phyloP scores from a whole-genome alignment of 2,888 invertebrate species.

The Chymomyza caudatula region DNA sequence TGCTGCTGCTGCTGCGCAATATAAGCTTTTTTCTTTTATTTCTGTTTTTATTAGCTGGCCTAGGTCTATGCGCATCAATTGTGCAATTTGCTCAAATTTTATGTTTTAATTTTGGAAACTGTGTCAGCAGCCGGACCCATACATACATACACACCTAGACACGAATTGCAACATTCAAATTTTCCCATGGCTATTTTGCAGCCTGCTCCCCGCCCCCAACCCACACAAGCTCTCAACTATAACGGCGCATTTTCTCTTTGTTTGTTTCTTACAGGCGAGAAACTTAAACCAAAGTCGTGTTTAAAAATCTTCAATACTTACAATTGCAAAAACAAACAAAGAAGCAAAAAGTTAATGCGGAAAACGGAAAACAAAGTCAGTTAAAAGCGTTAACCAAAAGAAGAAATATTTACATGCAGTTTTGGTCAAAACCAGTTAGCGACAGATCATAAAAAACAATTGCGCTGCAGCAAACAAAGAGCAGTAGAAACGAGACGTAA shows the following conservation, averaged over 20 bases:
- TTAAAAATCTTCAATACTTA: not conserved
- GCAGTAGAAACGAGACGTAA: too few species aligned
- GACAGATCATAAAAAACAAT: not conserved
- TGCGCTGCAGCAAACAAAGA: not conserved
- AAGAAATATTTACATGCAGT: not conserved
- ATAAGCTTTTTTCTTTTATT: conserved; percentile 31
- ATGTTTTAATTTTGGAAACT: conserved; percentile 48
- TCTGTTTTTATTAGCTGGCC: conserved; percentile 64
- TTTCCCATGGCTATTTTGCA: not conserved
- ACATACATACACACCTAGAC: not conserved
- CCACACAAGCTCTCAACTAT: not conserved
- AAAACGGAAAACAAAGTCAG: not conserved
- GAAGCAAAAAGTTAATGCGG: not conserved
- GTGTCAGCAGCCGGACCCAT: conserved; percentile 42
- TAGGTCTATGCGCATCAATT: conserved; percentile 51
- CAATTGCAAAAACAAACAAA: not conserved
- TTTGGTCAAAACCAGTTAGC: conserved; percentile 13
- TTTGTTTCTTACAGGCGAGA: not conserved
- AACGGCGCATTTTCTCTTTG: not conserved
- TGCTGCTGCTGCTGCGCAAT: conserved; percentile 59
- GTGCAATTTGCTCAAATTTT: conserved; percentile 49
- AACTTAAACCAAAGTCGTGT: not conserved
- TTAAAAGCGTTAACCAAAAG: not conserved
- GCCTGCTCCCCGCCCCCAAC: not conserved
- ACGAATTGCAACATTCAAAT: conserved; percentile 4